These are phyloP conservation scores for Ophioderma brevispina DNA, from an alignment of 35 echinoderm and acorn worm species.

Conservation along the genomic window DNA sequence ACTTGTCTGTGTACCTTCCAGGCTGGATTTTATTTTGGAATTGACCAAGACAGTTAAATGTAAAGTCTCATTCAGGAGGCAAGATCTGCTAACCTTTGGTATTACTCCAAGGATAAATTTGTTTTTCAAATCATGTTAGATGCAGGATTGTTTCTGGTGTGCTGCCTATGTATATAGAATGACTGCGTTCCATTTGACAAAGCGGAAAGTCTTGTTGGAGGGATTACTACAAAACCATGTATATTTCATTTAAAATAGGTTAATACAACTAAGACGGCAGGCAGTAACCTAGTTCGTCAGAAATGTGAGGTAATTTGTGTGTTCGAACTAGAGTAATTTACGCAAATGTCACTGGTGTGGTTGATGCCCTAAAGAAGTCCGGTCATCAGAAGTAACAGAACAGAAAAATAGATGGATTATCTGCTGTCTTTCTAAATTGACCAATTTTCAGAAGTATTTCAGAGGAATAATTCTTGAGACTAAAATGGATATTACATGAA, in stretches of 20 bases:
- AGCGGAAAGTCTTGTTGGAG: not conserved
- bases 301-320: not conserved
- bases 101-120: not conserved
- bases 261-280: not conserved
- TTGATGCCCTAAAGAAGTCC: too few relatives aligned
- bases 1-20: not conserved
- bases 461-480: too few relatives aligned
- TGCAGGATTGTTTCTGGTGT: not conserved
- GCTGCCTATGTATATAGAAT: not conserved
- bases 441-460: too few relatives aligned
- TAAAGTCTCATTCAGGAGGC: not conserved
- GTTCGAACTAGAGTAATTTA: too few relatives aligned
- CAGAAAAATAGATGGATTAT: too few relatives aligned
- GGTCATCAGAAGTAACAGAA: too few relatives aligned
- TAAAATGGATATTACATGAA: too few relatives aligned
- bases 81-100: not conserved
- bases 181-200: not conserved
- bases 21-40: not conserved
- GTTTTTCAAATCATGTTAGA: not conserved
- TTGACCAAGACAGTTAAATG: conserved; percentile 5
- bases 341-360: too few relatives aligned
- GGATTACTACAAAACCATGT: not conserved
- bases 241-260: not conserved
- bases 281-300: not conserved
- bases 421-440: too few relatives aligned